phyloP scores from a whole-genome alignment of 2,888 invertebrate species.

The Congeria kusceri region DNA sequence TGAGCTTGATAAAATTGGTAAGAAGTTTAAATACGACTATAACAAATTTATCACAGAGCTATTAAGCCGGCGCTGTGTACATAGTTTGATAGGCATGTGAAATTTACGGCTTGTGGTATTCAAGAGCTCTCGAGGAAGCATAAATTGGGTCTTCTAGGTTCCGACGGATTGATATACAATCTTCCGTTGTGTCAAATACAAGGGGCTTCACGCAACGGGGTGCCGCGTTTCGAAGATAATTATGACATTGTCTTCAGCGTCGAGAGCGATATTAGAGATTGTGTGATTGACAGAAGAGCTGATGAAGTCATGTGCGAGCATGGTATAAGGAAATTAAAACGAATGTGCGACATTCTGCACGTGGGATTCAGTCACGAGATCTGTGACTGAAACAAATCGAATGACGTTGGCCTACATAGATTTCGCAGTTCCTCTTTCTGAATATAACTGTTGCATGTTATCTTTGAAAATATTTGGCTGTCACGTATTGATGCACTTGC shows the following conservation, averaged over 20 bases:
- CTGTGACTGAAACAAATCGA: too few relatives aligned
- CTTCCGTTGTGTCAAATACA: slow-evolving; percentile 26
- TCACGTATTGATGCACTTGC: too few relatives aligned
- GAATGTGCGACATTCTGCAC: too few relatives aligned
- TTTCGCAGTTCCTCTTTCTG: too few relatives aligned
- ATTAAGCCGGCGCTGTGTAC: slow-evolving; percentile 45
- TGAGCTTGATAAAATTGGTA: slow-evolving; percentile 64
- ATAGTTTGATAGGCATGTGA: slow-evolving; percentile 47
- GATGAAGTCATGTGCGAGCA: too few relatives aligned
- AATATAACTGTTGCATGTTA: too few relatives aligned
- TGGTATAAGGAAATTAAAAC: too few relatives aligned
- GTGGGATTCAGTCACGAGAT: too few relatives aligned
- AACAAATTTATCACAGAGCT: slow-evolving; percentile 61
- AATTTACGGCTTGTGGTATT: slow-evolving; percentile 37
- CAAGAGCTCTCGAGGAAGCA: slow-evolving; percentile 25
- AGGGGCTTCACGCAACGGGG: background rate
- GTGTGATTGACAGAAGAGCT: too few relatives aligned
- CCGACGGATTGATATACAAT: slow-evolving; percentile 30
- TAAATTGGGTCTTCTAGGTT: slow-evolving; percentile 16
- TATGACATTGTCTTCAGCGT: background rate
- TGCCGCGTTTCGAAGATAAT: slow-evolving; percentile 2
- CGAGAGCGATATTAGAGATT: too few relatives aligned
- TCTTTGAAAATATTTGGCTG: too few relatives aligned
- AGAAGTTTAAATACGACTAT: slow-evolving; percentile 66
- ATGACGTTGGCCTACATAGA: too few relatives aligned